Evolutionary conservation across 2,888 invertebrate species (phyloP).

Genomic region (Gandaritis pyraliata): DNA sequence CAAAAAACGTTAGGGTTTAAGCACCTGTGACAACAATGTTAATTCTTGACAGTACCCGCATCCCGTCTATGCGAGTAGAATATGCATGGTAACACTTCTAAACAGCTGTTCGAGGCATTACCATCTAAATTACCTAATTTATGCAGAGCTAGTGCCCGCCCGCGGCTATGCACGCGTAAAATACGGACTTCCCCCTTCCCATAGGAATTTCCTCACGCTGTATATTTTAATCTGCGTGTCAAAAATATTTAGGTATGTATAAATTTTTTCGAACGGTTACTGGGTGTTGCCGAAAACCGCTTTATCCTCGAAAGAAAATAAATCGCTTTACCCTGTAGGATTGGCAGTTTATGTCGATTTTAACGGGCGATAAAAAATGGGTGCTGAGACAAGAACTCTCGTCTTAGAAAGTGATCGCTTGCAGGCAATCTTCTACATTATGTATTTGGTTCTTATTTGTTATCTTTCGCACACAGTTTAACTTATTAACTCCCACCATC

Average conservation of each 20-base stretch:
- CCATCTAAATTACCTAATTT: slow-evolving; percentile 48
- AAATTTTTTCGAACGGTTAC: too few species aligned
- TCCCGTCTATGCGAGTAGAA: slow-evolving; percentile 36
- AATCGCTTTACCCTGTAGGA: too few species aligned
- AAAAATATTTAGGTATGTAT: slow-evolving; percentile 12
- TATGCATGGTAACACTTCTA: slow-evolving; percentile 45
- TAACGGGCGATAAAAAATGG: too few species aligned
- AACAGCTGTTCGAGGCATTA: slow-evolving; percentile 46
- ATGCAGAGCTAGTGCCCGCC: slow-evolving; percentile 41
- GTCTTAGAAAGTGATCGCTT: too few species aligned
- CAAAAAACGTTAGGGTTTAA: too few species aligned
- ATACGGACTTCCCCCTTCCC: slow-evolving; percentile 41
- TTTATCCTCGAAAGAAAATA: too few species aligned
- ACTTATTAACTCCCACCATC: slow-evolving; percentile 22
- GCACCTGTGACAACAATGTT: not conserved
- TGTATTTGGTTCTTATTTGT: not conserved
- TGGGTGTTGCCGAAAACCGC: too few species aligned
- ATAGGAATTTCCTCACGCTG: slow-evolving; percentile 27
- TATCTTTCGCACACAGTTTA: not conserved
- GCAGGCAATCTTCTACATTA: too few species aligned
- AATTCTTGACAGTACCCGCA: slow-evolving; percentile 22
- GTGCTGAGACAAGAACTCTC: too few species aligned
- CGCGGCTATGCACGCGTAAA: slow-evolving; percentile 36
- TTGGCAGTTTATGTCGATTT: too few species aligned
- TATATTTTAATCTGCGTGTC: slow-evolving; percentile 20